phyloP scores from a whole-genome alignment of 2,797 vertebrate species.

The Pogonophryne albipinna region DNA sequence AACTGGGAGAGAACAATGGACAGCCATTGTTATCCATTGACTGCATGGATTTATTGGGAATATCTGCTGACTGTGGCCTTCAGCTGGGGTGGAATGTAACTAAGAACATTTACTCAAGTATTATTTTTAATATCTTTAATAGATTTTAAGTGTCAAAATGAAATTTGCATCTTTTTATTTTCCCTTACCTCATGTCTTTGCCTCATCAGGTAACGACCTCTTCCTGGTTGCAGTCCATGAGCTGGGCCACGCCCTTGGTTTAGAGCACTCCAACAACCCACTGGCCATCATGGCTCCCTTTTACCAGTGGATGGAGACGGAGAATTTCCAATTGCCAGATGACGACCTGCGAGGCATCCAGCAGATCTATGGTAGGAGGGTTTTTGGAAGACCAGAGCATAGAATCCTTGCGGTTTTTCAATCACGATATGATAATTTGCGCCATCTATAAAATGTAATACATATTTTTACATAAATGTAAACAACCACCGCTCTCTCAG shows the following conservation, averaged over 20 bases:
- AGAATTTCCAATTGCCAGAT: conserved; percentile 94
- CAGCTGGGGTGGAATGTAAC: too few species aligned
- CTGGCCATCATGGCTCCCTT: conserved; percentile 98
- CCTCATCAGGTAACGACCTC: conserved; percentile 92
- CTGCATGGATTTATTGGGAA: not conserved
- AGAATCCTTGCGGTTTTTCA: not conserved
- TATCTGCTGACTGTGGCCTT: conserved; percentile 12
- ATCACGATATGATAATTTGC: accelerated
- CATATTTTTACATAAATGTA: not conserved
- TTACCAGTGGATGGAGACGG: conserved; percentile 99
- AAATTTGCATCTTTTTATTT: not conserved
- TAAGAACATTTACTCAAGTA: too few species aligned
- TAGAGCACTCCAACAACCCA: conserved; percentile 98
- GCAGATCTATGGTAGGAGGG: conserved; percentile 92
- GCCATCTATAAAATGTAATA: not conserved
- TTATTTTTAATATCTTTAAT: not conserved
- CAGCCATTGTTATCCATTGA: not conserved
- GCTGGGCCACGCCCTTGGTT: conserved; percentile 93
- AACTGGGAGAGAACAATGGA: conserved; percentile 16
- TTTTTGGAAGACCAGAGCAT: not conserved
- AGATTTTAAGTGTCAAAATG: not conserved
- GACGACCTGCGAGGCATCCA: conserved; percentile 95
- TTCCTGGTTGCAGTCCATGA: conserved; percentile 97
- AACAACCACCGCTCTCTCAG: not conserved
- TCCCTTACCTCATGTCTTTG: not conserved